phyloP scores from a whole-genome alignment of 2,113 vertebrate genomes.

The Ciconia boyciana region DNA sequence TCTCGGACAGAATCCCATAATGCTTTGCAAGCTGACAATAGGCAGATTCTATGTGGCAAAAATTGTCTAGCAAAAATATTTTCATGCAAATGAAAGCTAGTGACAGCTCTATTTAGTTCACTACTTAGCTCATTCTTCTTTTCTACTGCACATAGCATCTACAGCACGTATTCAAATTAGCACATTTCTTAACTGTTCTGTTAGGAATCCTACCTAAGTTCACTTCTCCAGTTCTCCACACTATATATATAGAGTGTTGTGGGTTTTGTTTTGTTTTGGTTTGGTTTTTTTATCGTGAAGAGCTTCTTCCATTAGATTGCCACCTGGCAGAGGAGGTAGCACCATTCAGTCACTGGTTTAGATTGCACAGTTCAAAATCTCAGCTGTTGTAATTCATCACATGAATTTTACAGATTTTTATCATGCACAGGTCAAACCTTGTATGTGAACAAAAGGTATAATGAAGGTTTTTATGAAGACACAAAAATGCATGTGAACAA shows the following conservation, averaged over 20 bases:
- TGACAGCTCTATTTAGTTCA: background rate
- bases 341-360: background rate
- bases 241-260: background rate
- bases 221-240: background rate
- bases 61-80: background rate
- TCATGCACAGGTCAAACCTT: background rate
- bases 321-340: background rate
- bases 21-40: background rate
- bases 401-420: background rate
- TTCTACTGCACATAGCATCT: background rate
- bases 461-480: background rate
- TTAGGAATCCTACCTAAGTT: background rate
- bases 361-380: background rate
- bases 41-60: background rate
- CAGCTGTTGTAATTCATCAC: background rate
- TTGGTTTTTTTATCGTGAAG: background rate
- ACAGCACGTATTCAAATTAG: background rate
- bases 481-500: background rate
- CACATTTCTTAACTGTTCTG: background rate
- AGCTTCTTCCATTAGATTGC: background rate
- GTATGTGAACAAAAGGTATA: background rate
- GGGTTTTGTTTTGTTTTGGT: no score
- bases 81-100: background rate
- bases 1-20: background rate
- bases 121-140: background rate